Percentiles rank a stretch among this genome's conserved stretches.
Evolutionary conservation across 2,113 vertebrate species (phyloP).

Genomic region (Ia io): DNA sequence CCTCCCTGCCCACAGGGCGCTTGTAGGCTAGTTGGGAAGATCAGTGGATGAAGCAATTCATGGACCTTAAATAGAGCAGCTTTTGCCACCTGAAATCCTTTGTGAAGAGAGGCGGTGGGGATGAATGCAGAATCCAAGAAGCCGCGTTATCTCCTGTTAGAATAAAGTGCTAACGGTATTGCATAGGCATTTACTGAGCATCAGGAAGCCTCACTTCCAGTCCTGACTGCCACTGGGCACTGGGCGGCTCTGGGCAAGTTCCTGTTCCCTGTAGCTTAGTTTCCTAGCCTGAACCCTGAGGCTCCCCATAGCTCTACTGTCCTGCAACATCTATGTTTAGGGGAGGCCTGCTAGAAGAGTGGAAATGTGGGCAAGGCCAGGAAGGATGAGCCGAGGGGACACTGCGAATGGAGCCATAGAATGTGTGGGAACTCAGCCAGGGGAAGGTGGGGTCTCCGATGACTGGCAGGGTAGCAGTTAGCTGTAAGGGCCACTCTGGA

Average conservation of each 20-base stretch:
- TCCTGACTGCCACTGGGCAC: not conserved
- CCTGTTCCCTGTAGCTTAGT: not conserved
- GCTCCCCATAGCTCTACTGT: fast-evolving
- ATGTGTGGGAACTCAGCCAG: not conserved
- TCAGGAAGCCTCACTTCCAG: not conserved
- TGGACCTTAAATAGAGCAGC: not conserved
- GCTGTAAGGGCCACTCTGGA: not conserved
- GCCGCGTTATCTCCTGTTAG: not conserved
- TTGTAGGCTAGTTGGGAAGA: not conserved
- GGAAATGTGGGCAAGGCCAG: not conserved
- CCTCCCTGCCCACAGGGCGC: not conserved
- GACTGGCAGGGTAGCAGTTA: not conserved
- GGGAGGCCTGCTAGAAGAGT: not conserved
- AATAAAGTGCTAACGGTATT: fast-evolving
- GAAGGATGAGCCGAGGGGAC: not conserved
- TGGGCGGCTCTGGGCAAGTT: not conserved
- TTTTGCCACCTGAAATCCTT: not conserved
- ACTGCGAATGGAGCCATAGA: not conserved
- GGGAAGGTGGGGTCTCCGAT: not conserved
- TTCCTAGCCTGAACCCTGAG: not conserved
- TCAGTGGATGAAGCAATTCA: not conserved
- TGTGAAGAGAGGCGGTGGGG: not conserved
- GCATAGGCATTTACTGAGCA: fast-evolving
- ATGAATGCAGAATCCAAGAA: too few species aligned
- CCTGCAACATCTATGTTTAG: fast-evolving